phyloP scores from a whole-genome alignment of 35 echinoderm and acorn worm species.

The Lytechinus variegatus region DNA sequence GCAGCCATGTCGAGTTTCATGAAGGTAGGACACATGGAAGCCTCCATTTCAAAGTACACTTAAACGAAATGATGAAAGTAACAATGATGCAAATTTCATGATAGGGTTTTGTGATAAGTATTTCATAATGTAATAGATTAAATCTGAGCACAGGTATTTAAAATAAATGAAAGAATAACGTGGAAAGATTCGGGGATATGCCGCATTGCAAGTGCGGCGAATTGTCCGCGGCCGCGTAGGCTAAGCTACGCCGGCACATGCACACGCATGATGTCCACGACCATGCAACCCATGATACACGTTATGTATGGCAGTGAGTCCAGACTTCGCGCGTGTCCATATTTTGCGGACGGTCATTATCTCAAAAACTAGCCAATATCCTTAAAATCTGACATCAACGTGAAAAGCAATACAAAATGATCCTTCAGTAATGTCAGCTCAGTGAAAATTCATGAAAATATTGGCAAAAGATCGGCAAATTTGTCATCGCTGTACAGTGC shows the following conservation, averaged over 20 bases:
- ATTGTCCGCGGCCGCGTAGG: neutral
- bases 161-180: neutral
- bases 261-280: neutral
- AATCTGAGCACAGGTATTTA: neutral
- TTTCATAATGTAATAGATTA: neutral
- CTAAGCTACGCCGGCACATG: no score
- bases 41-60: neutral
- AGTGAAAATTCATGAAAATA: no score
- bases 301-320: no score
- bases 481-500: no score
- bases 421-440: no score
- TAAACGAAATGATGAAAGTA: neutral
- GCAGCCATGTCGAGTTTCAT: conserved; percentile 63
- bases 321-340: no score
- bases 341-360: no score
- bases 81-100: neutral
- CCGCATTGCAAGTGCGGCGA: neutral
- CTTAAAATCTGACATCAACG: no score
- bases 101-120: neutral
- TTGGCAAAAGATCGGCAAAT: no score
- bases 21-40: conserved; percentile 1
- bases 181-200: neutral
- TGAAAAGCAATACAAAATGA: no score
- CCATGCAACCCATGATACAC: no score
- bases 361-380: no score